Evolutionary conservation across 2,888 invertebrate genomes (phyloP).

Genomic region (Drosophila setosimentum): DNA sequence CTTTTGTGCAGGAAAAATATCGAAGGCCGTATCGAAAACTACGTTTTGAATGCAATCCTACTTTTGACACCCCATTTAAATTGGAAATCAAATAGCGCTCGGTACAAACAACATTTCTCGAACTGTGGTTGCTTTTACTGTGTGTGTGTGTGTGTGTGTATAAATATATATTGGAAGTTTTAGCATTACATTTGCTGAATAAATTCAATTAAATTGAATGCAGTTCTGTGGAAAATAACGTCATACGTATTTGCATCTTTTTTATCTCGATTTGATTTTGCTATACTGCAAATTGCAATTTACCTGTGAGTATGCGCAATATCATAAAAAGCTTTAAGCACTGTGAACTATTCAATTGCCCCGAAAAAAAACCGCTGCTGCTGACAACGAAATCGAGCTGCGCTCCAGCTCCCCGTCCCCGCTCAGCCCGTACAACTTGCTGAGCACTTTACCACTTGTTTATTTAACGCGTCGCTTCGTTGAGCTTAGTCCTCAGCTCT

Average conservation of each 20-base stretch:
- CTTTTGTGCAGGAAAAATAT: neutral
- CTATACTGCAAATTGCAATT: slow-evolving; percentile 34
- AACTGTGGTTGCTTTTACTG: neutral
- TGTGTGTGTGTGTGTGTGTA: neutral
- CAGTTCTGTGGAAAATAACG: slow-evolving; percentile 27
- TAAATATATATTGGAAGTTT: slow-evolving; percentile 33
- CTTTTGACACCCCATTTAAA: slow-evolving; percentile 47
- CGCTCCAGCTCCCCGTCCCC: slow-evolving; percentile 31
- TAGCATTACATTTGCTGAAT: slow-evolving; percentile 20
- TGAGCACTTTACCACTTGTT: slow-evolving; percentile 75
- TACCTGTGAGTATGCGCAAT: slow-evolving; percentile 55
- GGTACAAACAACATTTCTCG: slow-evolving; percentile 16
- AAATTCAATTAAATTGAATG: slow-evolving; percentile 55
- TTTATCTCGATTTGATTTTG: neutral
- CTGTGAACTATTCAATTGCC: slow-evolving; percentile 66
- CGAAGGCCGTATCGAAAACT: slow-evolving; percentile 35
- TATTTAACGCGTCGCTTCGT: slow-evolving; percentile 76
- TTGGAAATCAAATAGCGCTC: slow-evolving; percentile 63
- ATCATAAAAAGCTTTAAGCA: slow-evolving; percentile 46
- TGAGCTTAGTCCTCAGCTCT: slow-evolving; percentile 41
- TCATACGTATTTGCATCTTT: slow-evolving; percentile 2
- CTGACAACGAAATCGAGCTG: slow-evolving; percentile 30
- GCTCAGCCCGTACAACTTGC: slow-evolving; percentile 50
- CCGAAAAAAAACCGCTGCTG: slow-evolving; percentile 49
- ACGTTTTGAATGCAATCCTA: slow-evolving; percentile 52